Conservation (phyloP, 1,140 invertebrate species). For the Cydia amplana region DNA sequence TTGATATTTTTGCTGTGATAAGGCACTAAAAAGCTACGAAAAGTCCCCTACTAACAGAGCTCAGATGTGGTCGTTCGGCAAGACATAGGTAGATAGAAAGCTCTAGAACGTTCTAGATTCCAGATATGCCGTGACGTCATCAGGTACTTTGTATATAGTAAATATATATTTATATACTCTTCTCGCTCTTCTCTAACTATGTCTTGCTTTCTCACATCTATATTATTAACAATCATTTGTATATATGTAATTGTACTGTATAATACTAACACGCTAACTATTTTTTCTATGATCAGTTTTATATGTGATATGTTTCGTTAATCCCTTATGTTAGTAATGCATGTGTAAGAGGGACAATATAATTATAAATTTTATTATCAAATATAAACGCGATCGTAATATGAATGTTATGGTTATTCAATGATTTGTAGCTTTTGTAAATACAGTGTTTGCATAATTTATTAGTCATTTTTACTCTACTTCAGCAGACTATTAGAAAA, state of each 20-base stretch:
- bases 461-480: neutral
- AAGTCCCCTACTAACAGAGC: constrained; percentile 60
- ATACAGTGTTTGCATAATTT: neutral
- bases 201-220: constrained; percentile 74
- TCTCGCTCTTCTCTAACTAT: constrained; percentile 60
- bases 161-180: constrained; percentile 48
- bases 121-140: constrained; percentile 46
- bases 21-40: neutral
- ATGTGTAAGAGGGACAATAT: neutral
- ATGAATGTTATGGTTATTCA: too few relatives aligned
- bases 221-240: constrained; percentile 35
- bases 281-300: constrained; percentile 29
- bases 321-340: constrained; percentile 21
- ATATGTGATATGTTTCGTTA: constrained; percentile 25
- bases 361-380: neutral
- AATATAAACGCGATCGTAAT: neutral
- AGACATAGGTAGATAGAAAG: constrained; percentile 74
- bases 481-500: neutral
- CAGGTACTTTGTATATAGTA: constrained; percentile 62
- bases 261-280: constrained; percentile 47
- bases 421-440: neutral
- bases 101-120: constrained; percentile 39
- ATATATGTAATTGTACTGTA: constrained; percentile 26
- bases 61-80: constrained; percentile 75
- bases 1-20: neutral